phyloP scores from a whole-genome alignment of 2,113 vertebrate species.

The Terrapene triunguis region DNA sequence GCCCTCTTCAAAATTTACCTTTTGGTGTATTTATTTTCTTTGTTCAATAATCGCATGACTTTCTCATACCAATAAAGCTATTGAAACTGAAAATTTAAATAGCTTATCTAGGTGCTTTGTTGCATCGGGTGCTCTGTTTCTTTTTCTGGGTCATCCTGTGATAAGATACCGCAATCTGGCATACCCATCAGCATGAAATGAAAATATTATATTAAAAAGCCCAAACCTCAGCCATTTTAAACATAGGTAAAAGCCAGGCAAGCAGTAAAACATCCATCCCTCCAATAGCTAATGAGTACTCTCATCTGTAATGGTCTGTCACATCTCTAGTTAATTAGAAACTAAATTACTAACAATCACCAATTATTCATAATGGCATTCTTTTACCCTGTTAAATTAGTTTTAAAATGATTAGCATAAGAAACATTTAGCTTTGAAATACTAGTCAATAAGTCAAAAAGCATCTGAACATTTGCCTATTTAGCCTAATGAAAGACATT shows the following conservation, averaged over 20 bases:
- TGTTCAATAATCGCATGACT: neutral
- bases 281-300: constrained; percentile 65
- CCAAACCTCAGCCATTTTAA: constrained; percentile 41
- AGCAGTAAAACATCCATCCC: constrained; percentile 31
- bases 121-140: constrained; percentile 29
- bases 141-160: constrained; percentile 4
- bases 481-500: constrained; percentile 75
- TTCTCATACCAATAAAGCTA: neutral
- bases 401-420: constrained; percentile 78
- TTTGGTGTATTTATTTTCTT: neutral
- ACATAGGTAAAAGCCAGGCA: constrained; percentile 49
- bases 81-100: constrained; percentile 45
- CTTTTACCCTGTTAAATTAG: constrained; percentile 73
- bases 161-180: neutral
- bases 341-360: constrained; percentile 68
- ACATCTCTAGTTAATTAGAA: constrained; percentile 75
- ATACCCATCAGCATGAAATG: constrained; percentile 1
- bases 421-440: constrained; percentile 67
- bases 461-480: constrained; percentile 56
- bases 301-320: constrained; percentile 49
- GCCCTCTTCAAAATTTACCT: constrained; percentile 31
- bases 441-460: constrained; percentile 76
- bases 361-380: constrained; percentile 77
- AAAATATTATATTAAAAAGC: constrained; percentile 2
- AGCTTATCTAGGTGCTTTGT: neutral